Conservation (phyloP, 1,140 invertebrate species). For the Pseudoatta argentina region DNA sequence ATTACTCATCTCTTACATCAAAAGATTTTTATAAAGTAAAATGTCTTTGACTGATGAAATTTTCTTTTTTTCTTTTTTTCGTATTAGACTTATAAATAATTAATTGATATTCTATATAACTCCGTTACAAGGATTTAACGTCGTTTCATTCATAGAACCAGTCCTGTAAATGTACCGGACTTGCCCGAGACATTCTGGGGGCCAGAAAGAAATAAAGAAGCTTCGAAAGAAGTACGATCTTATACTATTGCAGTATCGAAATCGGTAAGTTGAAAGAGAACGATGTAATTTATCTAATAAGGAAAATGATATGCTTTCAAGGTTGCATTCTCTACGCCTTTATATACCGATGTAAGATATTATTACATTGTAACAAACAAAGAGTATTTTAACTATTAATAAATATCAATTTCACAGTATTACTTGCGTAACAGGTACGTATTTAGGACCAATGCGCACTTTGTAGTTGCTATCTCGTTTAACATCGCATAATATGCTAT, state of each 20-base stretch:
- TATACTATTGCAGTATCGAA: conserved; percentile 85
- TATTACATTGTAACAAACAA: background rate
- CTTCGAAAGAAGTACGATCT: conserved; percentile 83
- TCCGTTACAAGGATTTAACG: background rate
- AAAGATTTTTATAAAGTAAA: background rate
- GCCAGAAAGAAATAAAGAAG: conserved; percentile 75
- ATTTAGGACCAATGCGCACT: background rate
- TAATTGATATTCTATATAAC: background rate
- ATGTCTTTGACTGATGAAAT: background rate
- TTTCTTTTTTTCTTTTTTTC: background rate
- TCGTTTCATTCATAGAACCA: conserved; percentile 3
- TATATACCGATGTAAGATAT: background rate
- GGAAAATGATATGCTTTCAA: background rate
- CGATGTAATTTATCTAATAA: background rate
- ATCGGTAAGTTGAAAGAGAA: conserved; percentile 41
- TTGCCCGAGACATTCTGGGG: conserved; percentile 86
- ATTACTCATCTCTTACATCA: background rate
- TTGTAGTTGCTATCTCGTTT: background rate
- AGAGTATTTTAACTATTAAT: background rate
- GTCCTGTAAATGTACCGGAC: conserved; percentile 52
- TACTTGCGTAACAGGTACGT: background rate
- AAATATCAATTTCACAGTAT: background rate
- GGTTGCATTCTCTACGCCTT: background rate
- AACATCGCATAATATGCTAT: background rate
- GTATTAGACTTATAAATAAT: background rate